Evolutionary conservation across 2,113 vertebrate species (phyloP).

Genomic region (Malurus cyaneus): DNA sequence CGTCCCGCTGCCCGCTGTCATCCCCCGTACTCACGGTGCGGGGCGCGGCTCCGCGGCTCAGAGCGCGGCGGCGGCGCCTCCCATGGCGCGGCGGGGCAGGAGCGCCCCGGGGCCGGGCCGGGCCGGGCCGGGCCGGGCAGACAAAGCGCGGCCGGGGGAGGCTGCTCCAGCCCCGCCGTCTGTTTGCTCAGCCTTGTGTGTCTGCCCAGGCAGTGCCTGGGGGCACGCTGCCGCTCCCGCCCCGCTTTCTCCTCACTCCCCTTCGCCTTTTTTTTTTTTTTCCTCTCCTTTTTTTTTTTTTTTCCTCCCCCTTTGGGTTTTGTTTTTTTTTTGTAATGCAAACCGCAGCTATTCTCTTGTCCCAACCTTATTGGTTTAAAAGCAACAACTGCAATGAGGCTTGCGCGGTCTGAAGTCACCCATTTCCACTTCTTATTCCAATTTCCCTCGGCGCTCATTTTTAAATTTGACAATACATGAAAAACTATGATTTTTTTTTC

Average conservation of each 20-base stretch:
- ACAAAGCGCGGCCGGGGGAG: constrained; percentile 82
- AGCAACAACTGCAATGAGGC: constrained; percentile 71
- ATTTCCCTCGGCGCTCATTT: not conserved
- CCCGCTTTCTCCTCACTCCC: not conserved
- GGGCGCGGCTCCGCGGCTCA: constrained; percentile 64
- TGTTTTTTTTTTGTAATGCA: constrained; percentile 75
- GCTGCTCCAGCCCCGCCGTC: constrained; percentile 71
- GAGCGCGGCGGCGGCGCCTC: constrained; percentile 72
- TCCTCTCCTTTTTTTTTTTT: not conserved
- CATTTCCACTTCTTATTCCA: not conserved
- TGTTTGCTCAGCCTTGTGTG: constrained; percentile 75
- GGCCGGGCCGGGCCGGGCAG: constrained; percentile 52
- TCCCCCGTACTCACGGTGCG: constrained; percentile 82
- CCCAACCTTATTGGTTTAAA: constrained; percentile 74
- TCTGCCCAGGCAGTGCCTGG: constrained; percentile 74
- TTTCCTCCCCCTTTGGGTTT: not conserved
- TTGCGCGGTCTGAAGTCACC: constrained; percentile 67
- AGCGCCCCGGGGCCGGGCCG: not conserved
- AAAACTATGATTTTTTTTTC: not conserved
- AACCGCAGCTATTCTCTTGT: constrained; percentile 79
- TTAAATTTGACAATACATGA: not conserved
- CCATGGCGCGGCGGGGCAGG: not conserved
- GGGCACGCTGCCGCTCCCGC: constrained; percentile 68
- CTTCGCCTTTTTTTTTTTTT: not conserved
- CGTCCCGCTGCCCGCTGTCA: not conserved